These are phyloP conservation scores for Rotaria magnacalcarata DNA, from an alignment of 2,888 invertebrate genomes.

Conservation along the genomic window DNA sequence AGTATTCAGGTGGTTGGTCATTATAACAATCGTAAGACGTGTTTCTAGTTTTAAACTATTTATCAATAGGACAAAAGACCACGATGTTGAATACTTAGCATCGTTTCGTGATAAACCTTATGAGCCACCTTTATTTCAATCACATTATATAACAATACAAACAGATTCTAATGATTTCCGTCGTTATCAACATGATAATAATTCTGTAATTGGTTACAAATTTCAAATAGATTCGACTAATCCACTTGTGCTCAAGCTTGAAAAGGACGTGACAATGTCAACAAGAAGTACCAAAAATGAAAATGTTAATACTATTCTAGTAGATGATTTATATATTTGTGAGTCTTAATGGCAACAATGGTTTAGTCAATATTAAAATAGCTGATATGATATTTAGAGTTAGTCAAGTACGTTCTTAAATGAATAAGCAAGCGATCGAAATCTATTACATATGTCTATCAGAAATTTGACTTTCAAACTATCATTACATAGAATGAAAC, in stretches of 20 bases:
- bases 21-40: not conserved
- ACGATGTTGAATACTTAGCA: not conserved
- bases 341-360: not conserved
- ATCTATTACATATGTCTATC: too few relatives aligned
- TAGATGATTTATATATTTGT: not conserved
- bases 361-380: too few relatives aligned
- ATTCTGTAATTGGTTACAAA: not conserved
- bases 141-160: not conserved
- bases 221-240: not conserved
- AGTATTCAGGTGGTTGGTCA: not conserved
- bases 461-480: too few relatives aligned
- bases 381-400: too few relatives aligned
- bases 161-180: not conserved
- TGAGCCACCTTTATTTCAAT: slow-evolving; percentile 1
- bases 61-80: not conserved
- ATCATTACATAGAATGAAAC: too few relatives aligned
- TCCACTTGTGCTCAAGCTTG: not conserved
- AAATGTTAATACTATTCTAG: not conserved
- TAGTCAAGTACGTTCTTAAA: too few relatives aligned
- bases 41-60: not conserved
- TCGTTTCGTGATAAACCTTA: not conserved
- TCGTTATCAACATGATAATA: not conserved
- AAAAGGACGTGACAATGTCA: not conserved
- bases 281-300: not conserved
- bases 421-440: too few relatives aligned